Evolutionary conservation across 37 sponge, comb jelly and placozoan genomes (phyloP), one percentile per base, ranked within the genome.

Genomic region (Hormiphora californensis): DNA sequence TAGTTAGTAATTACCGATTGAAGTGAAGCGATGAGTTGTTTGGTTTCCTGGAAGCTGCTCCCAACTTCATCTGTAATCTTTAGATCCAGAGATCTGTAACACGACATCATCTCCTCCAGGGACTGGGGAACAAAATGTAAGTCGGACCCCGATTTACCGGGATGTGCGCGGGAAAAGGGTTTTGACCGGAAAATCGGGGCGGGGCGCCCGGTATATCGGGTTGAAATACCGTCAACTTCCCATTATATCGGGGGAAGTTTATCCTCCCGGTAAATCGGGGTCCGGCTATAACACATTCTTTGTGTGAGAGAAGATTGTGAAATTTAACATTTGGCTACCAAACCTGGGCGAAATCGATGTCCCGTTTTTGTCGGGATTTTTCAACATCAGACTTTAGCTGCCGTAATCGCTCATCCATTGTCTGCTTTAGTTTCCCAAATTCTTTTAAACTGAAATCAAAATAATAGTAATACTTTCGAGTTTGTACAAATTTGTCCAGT

Each of bases 341-440:
- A 35, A 73, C 81, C 81, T 73, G 81, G 0, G 81, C 5, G 9
- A 73, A 43, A 19, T 33, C 36, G 7, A 21, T 41, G 46, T 73
- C 81, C 25, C 25, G 40, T 4, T 40, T 43, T 39, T 73, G 46
- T 11, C 81, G 8, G 4, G 12, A 22, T 0, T 36, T 1, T 17
- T 73, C 81, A 1, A 73, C 43, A 1, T 73, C 81, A 1, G 21
- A 22, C 23, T 46, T 33, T n/a, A 43, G 19, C 38, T 40, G 40
- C 46, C 43, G 81, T 43, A 73, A n/a, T 46, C 43, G 40, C 44
- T 40, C 81, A 73, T 73, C 81, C 27, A 73, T 36, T 43, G 46
- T 36, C 38, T 73, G 81, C 44, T 73, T 73, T 28, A 73, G 21
- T 41, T 73, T 33, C 5, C 36, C 43, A 43, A 73, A 11, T 33